phyloP scores from a whole-genome alignment of 2,113 vertebrate genomes.

The Megatriorchis doriae region DNA sequence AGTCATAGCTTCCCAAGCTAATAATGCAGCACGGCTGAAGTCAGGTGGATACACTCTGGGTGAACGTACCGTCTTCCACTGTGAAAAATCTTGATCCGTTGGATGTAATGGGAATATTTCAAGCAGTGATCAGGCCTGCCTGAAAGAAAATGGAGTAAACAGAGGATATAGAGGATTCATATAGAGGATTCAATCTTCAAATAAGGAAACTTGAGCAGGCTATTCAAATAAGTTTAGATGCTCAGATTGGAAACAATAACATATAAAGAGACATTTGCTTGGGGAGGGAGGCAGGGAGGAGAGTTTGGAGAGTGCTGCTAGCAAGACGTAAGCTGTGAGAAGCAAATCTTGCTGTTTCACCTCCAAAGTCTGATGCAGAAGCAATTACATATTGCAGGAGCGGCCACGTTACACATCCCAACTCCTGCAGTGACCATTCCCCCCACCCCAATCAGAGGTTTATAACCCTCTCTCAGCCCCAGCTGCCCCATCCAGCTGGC shows the following conservation, averaged over 20 bases:
- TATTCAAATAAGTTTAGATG: background rate
- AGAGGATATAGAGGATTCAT: background rate
- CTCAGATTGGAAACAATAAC: background rate
- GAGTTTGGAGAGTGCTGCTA: background rate
- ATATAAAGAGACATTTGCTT: background rate
- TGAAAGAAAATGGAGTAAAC: conserved; percentile 25
- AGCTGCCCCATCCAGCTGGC: background rate
- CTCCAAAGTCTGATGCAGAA: background rate
- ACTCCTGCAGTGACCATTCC: background rate
- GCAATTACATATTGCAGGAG: background rate
- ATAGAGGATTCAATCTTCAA: background rate
- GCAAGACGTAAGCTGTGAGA: background rate
- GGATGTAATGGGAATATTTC: conserved; percentile 12
- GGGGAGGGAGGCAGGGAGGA: background rate
- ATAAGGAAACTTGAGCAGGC: background rate
- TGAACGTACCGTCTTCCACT: background rate
- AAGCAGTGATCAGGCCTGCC: background rate
- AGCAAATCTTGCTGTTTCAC: background rate
- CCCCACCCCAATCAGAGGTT: background rate
- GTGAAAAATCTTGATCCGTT: conserved; percentile 7
- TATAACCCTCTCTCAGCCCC: background rate
- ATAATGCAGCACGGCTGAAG: conserved; percentile 13
- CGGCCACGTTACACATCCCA: rapidly evolving
- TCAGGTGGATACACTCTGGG: background rate
- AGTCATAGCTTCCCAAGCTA: conserved; percentile 26